A percentile compares a stretch with the other conserved stretches of the same genome.
These are phyloP conservation scores for Danio jaintianensis DNA, from an alignment of 2,797 vertebrate species.

Conservation along the genomic window DNA sequence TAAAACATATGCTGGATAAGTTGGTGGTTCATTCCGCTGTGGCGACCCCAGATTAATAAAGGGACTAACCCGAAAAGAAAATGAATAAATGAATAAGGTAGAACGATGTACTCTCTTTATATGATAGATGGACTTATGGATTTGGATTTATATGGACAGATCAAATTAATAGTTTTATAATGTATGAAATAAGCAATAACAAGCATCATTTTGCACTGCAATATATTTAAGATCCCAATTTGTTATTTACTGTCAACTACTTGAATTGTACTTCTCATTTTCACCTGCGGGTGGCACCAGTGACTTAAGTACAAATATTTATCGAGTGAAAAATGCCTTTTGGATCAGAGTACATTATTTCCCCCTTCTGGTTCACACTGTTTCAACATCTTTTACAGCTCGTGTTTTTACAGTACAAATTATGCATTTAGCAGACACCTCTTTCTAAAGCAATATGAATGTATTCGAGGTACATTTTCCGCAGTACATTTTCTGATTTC, in stretches of 20 bases:
- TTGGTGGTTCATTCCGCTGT: no score
- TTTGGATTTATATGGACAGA: no score
- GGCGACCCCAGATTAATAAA: no score
- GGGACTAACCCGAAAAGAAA: no score
- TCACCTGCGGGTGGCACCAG: conserved; percentile 49
- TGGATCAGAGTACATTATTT: background rate
- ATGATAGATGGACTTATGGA: no score
- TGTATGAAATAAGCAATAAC: background rate
- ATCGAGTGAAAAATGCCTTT: background rate
- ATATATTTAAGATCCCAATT: background rate
- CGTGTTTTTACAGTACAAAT: background rate
- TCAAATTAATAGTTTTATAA: background rate
- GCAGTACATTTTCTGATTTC: background rate
- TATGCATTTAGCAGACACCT: background rate
- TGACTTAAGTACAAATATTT: background rate
- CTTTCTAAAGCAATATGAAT: background rate
- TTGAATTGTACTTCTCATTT: conserved; percentile 6
- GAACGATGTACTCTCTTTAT: no score
- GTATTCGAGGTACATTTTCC: background rate
- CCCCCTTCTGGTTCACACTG: background rate
- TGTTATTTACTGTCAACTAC: background rate
- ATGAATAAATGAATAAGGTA: no score
- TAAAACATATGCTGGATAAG: no score
- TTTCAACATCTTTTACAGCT: background rate
- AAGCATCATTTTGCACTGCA: background rate